Evolutionary conservation across 2,113 vertebrate species (phyloP), one percentile per base, ranked within the genome.

Genomic region (Syrmaticus mikado): DNA sequence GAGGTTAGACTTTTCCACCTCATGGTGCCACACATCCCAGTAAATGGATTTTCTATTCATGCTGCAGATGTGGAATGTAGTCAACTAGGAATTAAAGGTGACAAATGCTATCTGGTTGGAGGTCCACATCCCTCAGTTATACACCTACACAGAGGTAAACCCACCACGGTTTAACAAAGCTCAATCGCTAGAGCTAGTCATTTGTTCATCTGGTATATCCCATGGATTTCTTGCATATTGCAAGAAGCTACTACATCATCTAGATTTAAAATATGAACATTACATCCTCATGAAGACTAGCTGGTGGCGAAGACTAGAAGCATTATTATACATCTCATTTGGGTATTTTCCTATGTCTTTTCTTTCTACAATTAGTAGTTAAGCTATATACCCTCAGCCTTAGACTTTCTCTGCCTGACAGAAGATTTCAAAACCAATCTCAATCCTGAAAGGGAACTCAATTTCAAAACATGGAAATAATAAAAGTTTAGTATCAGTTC

Each of bases 341-440:
- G 57, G 46, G 18, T 87, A 48, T 92, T 85, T 91, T 74, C 50
- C 38, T 13, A 10, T 66, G 43, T 92, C 61, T 88, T 85, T 93
- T 67, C 48, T 85, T 91, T 67, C 43, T 68, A 58, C 17, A 36
- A 34, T 91, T 85, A 57, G 53, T 87, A 92, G 61, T 71, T 57
- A 86, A 89, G 90, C 80, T 87, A 78, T 48, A 82, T 74, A 25
- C 16, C 30, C 18, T 32, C 43, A 94, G 10, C 82, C 71, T 92
- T 66, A 76, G 74, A 14, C 24, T 80, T 94, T 71, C 75, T 94
- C 43, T 81, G 38, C 52, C 60, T 94, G 75, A 91, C 43, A 79
- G 83, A 94, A 82, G 45, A 30, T 55, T 92, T 80, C 50, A 82
- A 72, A 76, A 91, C 36, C 58, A 65, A 48, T 17, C 71, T 20